A percentile compares a stretch with the other conserved stretches of the same genome.
These are phyloP conservation scores for Seira ritae DNA, from an alignment of 2,888 invertebrate species.

Conservation along the genomic window DNA sequence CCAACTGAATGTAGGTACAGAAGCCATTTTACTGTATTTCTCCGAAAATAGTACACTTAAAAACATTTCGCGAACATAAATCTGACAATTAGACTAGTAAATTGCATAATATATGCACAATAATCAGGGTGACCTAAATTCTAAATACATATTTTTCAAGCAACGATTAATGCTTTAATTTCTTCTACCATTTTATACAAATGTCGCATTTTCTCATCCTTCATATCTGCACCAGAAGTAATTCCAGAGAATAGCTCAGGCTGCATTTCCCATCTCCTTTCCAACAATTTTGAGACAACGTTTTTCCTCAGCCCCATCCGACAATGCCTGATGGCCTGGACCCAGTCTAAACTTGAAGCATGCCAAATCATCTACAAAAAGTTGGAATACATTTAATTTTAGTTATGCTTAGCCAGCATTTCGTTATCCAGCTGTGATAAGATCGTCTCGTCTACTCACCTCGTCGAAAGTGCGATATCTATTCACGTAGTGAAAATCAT, in stretches of 20 bases:
- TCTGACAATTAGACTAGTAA: no score
- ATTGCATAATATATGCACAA: no score
- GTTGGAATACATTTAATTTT: background rate
- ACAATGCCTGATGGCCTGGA: slow-evolving; percentile 67
- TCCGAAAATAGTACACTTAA: no score
- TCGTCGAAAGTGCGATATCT: slow-evolving; percentile 72
- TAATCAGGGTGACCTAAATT: no score
- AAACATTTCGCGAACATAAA: no score
- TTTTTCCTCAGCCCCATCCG: slow-evolving; percentile 70
- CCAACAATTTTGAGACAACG: slow-evolving; percentile 67
- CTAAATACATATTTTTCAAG: no score
- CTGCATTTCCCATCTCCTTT: slow-evolving; percentile 71
- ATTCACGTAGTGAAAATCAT: slow-evolving; percentile 73
- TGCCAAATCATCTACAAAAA: slow-evolving; percentile 70
- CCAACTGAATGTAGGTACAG: no score
- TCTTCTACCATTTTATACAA: slow-evolving; percentile 72
- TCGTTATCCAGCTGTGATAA: background rate
- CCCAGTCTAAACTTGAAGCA: slow-evolving; percentile 68
- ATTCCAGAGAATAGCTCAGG: slow-evolving; percentile 51
- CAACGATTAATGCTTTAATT: slow-evolving; percentile 70
- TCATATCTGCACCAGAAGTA: slow-evolving; percentile 17
- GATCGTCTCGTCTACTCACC: slow-evolving; percentile 47
- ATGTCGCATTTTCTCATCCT: slow-evolving; percentile 59
- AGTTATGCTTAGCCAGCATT: background rate
- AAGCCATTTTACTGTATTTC: no score